phyloP scores from a whole-genome alignment of 2,113 vertebrate species.

The Catharus bicknelli region DNA sequence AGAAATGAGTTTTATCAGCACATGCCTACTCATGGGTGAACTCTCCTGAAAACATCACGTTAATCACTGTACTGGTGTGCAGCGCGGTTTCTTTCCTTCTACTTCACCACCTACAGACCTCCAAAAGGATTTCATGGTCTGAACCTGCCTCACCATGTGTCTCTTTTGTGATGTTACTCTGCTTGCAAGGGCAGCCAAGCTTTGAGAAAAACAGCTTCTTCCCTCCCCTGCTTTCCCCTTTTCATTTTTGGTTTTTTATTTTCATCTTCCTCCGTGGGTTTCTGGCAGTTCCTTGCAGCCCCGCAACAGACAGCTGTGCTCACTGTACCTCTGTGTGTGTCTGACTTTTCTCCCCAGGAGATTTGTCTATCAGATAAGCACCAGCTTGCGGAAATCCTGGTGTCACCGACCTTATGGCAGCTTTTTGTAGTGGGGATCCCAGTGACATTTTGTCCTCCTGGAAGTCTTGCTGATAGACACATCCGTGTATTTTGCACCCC shows the following conservation, averaged over 20 bases:
- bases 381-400: constrained; percentile 12
- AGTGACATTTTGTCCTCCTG: background rate
- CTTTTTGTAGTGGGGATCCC: background rate
- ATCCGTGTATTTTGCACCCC: background rate
- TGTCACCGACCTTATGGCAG: background rate
- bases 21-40: background rate
- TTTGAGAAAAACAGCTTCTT: constrained; percentile 35
- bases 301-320: constrained; percentile 47
- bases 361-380: constrained; percentile 35
- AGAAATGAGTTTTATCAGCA: background rate
- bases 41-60: background rate
- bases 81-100: background rate
- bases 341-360: background rate
- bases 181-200: background rate
- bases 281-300: constrained; percentile 19
- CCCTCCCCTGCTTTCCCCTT: background rate
- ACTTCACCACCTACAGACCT: background rate
- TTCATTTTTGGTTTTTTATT: background rate
- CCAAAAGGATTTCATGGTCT: background rate
- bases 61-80: background rate
- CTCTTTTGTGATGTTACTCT: background rate
- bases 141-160: background rate
- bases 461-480: background rate
- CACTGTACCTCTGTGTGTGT: background rate
- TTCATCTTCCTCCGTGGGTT: constrained; percentile 4